A percentile compares a stretch with the other conserved stretches of the same genome.
phyloP scores from a whole-genome alignment of 1,140 invertebrate species.

The Scaptodrosophila lebanonensis region DNA sequence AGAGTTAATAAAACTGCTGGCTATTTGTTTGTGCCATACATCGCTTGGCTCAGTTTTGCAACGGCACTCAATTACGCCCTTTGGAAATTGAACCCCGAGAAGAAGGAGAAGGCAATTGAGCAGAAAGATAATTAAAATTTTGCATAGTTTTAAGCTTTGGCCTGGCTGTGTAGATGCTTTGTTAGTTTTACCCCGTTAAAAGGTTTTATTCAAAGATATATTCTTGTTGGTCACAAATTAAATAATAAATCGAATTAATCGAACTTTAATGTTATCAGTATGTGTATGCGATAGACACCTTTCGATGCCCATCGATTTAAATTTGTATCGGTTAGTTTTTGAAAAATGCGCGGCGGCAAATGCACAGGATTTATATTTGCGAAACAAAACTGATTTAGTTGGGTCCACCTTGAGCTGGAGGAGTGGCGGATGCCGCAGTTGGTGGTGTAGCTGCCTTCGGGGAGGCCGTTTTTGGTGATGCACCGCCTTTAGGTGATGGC shows the following conservation, averaged over 20 bases:
- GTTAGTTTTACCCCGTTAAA: constrained; percentile 9
- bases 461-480: constrained; percentile 39
- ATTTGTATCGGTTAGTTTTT: constrained; percentile 4
- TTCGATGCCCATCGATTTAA: constrained; percentile 3
- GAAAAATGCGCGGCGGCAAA: constrained; percentile 43
- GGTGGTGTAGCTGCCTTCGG: constrained; percentile 43
- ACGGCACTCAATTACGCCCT: constrained; percentile 60
- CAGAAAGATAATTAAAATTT: too few species aligned
- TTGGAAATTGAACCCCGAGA: constrained; percentile 53
- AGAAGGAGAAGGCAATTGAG: constrained; percentile 1
- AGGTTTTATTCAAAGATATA: constrained; percentile 34
- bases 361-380: constrained; percentile 14
- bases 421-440: constrained; percentile 16
- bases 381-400: constrained; percentile 29
- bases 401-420: constrained; percentile 15
- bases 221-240: constrained; percentile 15
- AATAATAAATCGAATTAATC: constrained; percentile 17
- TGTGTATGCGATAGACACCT: constrained; percentile 16
- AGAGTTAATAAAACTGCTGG: constrained; percentile 83
- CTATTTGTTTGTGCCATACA: constrained; percentile 86
- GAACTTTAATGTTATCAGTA: constrained; percentile 22
- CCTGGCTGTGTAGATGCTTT: too few species aligned
- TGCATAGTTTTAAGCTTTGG: too few species aligned
- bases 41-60: constrained; percentile 87
- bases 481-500: constrained; percentile 34